Base-by-base conservation (phyloP, 2,797 vertebrate species). In the Lemur catta region DNA sequence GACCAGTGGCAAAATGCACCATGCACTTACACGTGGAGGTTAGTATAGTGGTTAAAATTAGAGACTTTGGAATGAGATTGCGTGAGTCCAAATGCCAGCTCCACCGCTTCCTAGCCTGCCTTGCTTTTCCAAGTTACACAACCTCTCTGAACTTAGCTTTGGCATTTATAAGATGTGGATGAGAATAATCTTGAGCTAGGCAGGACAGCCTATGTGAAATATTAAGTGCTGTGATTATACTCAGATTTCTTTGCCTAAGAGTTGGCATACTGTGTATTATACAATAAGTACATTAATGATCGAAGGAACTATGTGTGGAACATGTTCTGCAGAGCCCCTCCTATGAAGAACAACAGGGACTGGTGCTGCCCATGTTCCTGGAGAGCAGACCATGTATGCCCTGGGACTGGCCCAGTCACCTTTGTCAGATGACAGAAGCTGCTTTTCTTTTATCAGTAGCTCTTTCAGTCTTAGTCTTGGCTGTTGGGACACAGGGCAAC, bases 221-320 rank as follows among this genome's bases (percentile, higher is more conserved):
- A 52, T 4, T 55, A 48, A 84, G 8, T 22, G 7, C 41, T 24
- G 0, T 50, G 28, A 50, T 41, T 24, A 7, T 20, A 15, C 33
- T 75, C 35, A 43, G 50, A 43, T 59, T 67, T 78, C 52, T 92
- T 52, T 84, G 48, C 69, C 55, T 84, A 59, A 18, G 59, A 91
- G 30, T n/a, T 41, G 35, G 30, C 4, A 6, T 2, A 15, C 14
- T 43, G 0, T 24, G 11, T 35, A 28, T 61, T 26, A 17, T 24
- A 4, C 59, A 72, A 1, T 50, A 79, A 81, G 28, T 52, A 13
- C 20, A 4, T 59, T 74, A 10, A 33, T 18, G 33, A 59, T 1
- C 30, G 18, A 72, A 78, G 69, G 11, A 59, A 26, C 30, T 33
- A 0, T 55, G 41, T 76, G 33, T 17, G 63, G 14, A 15, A 7